Base-by-base conservation (phyloP, 2,113 vertebrate genomes). In the Campylorhamphus procurvoides region DNA sequence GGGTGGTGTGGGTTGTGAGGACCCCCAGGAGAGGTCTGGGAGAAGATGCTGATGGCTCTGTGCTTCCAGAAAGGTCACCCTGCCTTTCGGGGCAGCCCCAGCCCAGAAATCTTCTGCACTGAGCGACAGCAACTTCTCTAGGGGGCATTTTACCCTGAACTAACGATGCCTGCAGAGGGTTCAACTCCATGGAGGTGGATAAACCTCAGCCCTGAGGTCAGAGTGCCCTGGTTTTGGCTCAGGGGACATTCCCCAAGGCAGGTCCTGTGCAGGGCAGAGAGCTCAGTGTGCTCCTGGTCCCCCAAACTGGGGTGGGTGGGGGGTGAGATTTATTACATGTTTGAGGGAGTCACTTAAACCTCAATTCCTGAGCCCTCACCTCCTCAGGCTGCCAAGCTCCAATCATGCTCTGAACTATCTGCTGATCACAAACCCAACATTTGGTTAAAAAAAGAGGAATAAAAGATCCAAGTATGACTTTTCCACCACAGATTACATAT, bases 371-470 rank as follows among this genome's bases (percentile, higher is more conserved):
- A 59, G 24, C 6, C 1, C 22, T 25, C 73, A 24, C 23, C 4
- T 8, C 4, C 37, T 27, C 2, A 5, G 14, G 3, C n/a, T 39
- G 11, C 39, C 33, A 44, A 44, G 16, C 44, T 17, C 46, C 69
- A 47, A 3, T 0, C 24, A 14, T 6, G 1, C 12, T 42, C 28
- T 18, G 31, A 40, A 68, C 4, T 1, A 12, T 42, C 6, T 39
- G 9, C 25, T 19, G 3, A 46, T 58, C 44, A 22, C 56, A 71
- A 83, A 27, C 9, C 8, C 49, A 24, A 3, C n/a, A 11, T 60
- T 50, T 50, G 22, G 12, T 31, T 42, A 42, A 37, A 66, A 39
- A 86, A 59, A 40, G 4, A 49, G 20, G 9, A 74, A 13, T 23
- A 79, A 18, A 28, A 44, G 39, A 25, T 9, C 5, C 73, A 23